Base-by-base conservation (phyloP, 92 coral and sea anemone genomes). In the Porites evermanni region DNA sequence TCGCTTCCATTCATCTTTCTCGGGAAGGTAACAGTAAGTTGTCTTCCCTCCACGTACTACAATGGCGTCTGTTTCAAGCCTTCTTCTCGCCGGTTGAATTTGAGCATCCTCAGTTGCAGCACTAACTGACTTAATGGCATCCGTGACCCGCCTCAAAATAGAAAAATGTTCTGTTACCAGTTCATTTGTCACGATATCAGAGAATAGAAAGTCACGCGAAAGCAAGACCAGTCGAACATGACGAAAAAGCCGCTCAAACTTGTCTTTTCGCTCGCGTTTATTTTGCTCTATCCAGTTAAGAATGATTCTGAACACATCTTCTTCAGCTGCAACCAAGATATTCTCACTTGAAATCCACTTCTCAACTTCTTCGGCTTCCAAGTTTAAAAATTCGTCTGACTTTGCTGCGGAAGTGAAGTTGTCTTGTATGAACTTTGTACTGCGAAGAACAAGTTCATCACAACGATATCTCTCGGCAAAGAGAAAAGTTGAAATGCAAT, bases 401-500 rank as follows among this genome's bases (percentile, higher is more conserved):
- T 59, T 21, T 14, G 68, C 67, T 0, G 60, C 81, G 12, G 8
- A 61, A 12, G 26, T n/a, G 81, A 77, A 77, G 70, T 77, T 77
- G 52, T 59, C 67, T 6, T 7, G 23, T 0, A 77, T 58, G 32
- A 77, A 77, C 54, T 20, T 59, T 19, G 50, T 59, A 7, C 68
- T 65, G 7, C 29, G 73, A 10, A 11, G 2, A 21, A 54, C 19
- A 1, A 80, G 56, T 16, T 72, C 73, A 0, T 32, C 53, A 50
- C 87, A 83, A 1, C 64, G 11, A 64, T 73, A 83, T 24, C 23
- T 83, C 64, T 72, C 73, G 20, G 80, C 87, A 7, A 83, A 52
- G 71, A 21, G 68, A 56, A 67, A 80, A 23, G 85, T 80, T 26
- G 74, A 67, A 67, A 80, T 80, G 65, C 85, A 80, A 2, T 68